Base-by-base conservation (phyloP, 2,888 invertebrate species). In the Caradrina clavipalpis region DNA sequence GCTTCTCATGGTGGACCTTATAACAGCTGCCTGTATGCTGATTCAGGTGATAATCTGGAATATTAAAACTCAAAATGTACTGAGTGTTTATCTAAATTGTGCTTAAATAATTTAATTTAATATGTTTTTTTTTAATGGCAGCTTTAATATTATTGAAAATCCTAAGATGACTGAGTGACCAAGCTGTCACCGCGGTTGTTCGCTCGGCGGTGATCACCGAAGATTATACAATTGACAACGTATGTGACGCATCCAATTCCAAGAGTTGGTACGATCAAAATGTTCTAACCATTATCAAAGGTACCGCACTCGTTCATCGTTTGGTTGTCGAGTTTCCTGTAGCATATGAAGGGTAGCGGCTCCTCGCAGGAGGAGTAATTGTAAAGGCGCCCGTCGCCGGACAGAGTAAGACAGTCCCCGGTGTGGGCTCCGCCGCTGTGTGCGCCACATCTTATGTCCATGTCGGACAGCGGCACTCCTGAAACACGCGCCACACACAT, bases 11-110 rank as follows among this genome's bases (percentile, higher is more conserved):
- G 21, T 76, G 75, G 1, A 66, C 13, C 22, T 79, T 76, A 22
- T 76, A 76, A 49, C 80, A 76, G 21, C 75, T 79, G n/a, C 80
- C 75, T 21, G 76, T 74, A 10, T 31, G 53, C 8, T 66, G 19
- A 45, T 79, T 51, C 2, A 66, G 21, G 5, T 31, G 45, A 50
- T 76, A 76, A 17, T 60, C 75, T 76, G 60, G 13, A 78, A 75
- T 21, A 2, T n/a, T 10, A 13, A 17, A 35, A 1, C 5, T 45
- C 45, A 45, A 45, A 45, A 17, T 45, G 17, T 39, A 13, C 13
- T 11, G 10, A 11, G 11, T 3, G 3, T 39, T 35, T 35, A 35
- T 8, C 8, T 35, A 35, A 35, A 35, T 35, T 35, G 35, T 1
- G 8, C 7, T 35, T 35, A 35, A 35, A 35, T 35, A 26, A n/a